A percentile compares a stretch with the other conserved stretches of the same genome.
These are phyloP conservation scores for Apeltes quadracus DNA, from an alignment of 2,113 vertebrate genomes.

Conservation along the genomic window DNA sequence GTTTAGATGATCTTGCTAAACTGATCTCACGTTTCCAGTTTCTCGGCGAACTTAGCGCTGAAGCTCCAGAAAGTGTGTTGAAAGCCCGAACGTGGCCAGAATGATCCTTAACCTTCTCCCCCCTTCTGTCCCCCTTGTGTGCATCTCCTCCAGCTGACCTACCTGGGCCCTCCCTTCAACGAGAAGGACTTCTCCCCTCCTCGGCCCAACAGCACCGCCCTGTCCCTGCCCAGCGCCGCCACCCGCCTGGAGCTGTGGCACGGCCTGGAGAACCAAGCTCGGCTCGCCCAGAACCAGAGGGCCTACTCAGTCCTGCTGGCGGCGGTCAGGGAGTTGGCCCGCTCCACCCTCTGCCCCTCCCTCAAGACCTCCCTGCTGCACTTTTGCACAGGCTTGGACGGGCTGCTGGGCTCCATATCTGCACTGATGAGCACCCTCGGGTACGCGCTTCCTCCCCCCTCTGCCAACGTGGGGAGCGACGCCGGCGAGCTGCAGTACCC, in stretches of 20 bases:
- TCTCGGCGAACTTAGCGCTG: background rate
- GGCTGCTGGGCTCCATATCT: constrained; percentile 91
- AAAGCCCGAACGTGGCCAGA: background rate
- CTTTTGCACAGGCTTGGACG: constrained; percentile 93
- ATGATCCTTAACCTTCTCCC: background rate
- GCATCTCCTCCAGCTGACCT: constrained; percentile 85
- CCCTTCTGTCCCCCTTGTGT: background rate
- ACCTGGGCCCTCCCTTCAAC: constrained; percentile 95
- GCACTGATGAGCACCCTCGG: constrained; percentile 92
- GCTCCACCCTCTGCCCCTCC: constrained; percentile 86
- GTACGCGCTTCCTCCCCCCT: constrained; percentile 82
- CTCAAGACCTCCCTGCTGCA: constrained; percentile 90
- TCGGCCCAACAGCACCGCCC: constrained; percentile 86
- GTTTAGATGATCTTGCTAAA: background rate
- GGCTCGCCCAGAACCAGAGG: constrained; percentile 93
- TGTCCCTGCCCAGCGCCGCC: constrained; percentile 90
- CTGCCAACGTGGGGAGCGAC: constrained; percentile 23
- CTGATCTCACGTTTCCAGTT: background rate
- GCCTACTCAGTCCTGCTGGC: constrained; percentile 94
- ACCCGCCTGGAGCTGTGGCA: constrained; percentile 93
- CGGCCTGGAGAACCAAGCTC: constrained; percentile 90
- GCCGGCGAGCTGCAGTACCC: constrained; percentile 44
- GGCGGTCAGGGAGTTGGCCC: constrained; percentile 88
- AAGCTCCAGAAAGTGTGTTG: background rate
- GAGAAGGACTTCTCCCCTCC: constrained; percentile 96